Percentiles rank a stretch among this genome's conserved stretches.
These are phyloP conservation scores for Caranx melampygus DNA, from an alignment of 2,113 vertebrate genomes.

Conservation along the genomic window DNA sequence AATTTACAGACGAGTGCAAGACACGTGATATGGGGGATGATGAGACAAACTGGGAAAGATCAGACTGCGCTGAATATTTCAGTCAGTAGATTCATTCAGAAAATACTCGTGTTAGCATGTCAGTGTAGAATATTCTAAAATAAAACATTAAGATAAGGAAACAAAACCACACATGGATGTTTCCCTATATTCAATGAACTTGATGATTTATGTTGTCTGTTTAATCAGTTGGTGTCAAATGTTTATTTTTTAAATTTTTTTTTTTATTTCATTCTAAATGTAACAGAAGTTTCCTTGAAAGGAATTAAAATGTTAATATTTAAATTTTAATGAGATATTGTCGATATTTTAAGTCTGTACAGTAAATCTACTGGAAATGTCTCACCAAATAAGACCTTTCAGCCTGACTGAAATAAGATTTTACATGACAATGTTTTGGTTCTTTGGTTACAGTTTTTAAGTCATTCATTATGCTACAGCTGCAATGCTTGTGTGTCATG, in stretches of 20 bases:
- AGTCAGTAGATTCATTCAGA: background rate
- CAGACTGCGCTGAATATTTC: conserved; percentile 26
- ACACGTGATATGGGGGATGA: background rate
- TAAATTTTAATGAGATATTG: background rate
- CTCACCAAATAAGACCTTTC: background rate
- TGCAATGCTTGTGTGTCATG: background rate
- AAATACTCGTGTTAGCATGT: background rate
- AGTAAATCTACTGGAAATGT: background rate
- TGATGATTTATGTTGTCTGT: background rate
- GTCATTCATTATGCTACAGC: background rate
- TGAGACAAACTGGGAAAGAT: background rate
- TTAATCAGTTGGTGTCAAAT: background rate
- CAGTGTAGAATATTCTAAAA: background rate
- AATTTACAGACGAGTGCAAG: conserved; percentile 45
- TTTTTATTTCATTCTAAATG: conserved; percentile 1
- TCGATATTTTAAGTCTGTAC: background rate
- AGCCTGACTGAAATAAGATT: conserved; percentile 24
- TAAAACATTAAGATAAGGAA: background rate
- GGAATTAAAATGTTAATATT: background rate
- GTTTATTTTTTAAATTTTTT: background rate
- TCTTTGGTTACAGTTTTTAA: conserved; percentile 3
- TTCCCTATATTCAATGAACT: background rate
- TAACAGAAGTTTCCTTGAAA: background rate
- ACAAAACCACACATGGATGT: background rate
- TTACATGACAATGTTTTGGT: background rate